A percentile compares a stretch with the other conserved stretches of the same genome.
Conservation (phyloP, 1,140 invertebrate species). For the Carcinoscorpius rotundicauda region DNA sequence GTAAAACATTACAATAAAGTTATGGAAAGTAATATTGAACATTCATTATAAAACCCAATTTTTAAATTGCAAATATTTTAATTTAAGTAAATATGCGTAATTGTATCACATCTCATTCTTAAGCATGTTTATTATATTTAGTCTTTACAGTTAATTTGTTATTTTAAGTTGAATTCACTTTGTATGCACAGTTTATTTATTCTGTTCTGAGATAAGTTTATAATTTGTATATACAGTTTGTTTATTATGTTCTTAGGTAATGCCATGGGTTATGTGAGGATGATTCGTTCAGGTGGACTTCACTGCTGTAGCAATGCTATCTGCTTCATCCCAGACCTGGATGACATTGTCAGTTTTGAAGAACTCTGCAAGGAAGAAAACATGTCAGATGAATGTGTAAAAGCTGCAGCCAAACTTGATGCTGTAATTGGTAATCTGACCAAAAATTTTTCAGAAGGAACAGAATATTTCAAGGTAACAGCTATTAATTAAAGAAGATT, state of each 20-base stretch:
- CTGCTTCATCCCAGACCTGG: conserved; percentile 74
- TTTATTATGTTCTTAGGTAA: conserved; percentile 49
- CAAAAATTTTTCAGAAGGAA: conserved; percentile 80
- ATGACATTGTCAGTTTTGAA: conserved; percentile 51
- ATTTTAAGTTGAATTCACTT: not conserved
- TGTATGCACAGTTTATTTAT: not conserved
- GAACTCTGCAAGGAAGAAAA: conserved; percentile 36
- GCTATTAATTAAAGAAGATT: no score
- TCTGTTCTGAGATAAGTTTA: not conserved
- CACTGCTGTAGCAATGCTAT: conserved; percentile 84
- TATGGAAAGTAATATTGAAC: no score
- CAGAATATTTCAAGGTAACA: conserved; percentile 79
- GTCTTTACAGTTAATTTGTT: not conserved
- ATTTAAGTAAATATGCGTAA: no score
- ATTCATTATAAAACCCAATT: no score
- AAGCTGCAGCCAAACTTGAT: conserved; percentile 58
- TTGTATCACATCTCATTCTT: no score
- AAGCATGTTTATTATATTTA: conserved; percentile 6
- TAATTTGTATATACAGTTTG: conserved; percentile 7
- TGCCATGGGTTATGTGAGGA: conserved; percentile 88
- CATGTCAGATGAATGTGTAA: conserved; percentile 44
- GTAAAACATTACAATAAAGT: no score
- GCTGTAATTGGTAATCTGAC: conserved; percentile 61
- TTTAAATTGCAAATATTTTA: no score
- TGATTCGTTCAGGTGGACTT: conserved; percentile 84